Conservation (phyloP, 2,113 vertebrate genomes). For the Prionailurus bengalensis region DNA sequence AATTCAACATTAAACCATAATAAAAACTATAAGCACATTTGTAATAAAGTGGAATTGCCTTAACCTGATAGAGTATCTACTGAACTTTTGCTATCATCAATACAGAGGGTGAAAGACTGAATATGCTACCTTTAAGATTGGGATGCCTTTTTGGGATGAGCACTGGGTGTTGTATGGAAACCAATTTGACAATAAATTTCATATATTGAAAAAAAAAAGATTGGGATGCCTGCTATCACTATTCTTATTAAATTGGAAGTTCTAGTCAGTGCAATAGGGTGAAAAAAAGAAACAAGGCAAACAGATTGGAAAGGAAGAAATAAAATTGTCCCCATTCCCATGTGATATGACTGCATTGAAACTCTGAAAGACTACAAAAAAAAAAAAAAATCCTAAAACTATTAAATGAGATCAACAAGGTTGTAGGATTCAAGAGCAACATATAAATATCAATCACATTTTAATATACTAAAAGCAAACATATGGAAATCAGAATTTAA, state of each 20-base stretch:
- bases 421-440: not conserved
- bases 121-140: not conserved
- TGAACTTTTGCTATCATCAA: not conserved
- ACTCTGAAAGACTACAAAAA: not conserved
- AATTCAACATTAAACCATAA: not conserved
- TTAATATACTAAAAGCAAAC: not conserved
- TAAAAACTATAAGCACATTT: not conserved
- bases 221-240: not conserved
- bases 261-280: not conserved
- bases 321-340: not conserved
- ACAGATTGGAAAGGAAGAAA: not conserved
- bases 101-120: not conserved
- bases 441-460: not conserved
- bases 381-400: not conserved
- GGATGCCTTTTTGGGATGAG: not conserved
- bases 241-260: not conserved
- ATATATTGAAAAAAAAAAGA: not conserved
- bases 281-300: not conserved
- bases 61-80: not conserved
- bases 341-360: not conserved
- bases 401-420: not conserved
- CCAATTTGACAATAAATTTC: too few relatives aligned
- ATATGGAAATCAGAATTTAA: not conserved
- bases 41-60: not conserved
- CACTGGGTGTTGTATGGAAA: too few relatives aligned